Base-by-base conservation (phyloP, 2,113 vertebrate species). In the Capreolus pygargus region DNA sequence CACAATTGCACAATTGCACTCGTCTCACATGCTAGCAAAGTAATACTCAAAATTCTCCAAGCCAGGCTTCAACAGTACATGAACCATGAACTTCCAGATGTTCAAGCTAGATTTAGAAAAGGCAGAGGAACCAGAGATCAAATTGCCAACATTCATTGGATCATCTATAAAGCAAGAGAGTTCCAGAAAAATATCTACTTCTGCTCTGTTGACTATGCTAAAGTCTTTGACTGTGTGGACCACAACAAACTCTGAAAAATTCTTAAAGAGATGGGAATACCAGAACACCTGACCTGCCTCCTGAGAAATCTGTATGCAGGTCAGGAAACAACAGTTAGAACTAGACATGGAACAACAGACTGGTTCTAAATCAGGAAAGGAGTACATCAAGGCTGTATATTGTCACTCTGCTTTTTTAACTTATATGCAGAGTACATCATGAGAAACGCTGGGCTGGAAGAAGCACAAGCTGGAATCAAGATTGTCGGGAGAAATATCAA, bases 101-200 rank as follows among this genome's bases (percentile, higher is more conserved):
- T n/a, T 67, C 64, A 67, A 67, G 33, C 33, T 67, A 17, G 64
- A 2, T 67, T 67, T 67, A n/a, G 33, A 67, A 67, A 67, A 67
- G 33, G 33, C 64, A n/a, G 33, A n/a, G 33, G 33, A n/a, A 67
- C 3, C 33, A 67, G 64, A 67, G 64, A 67, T 10, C 33, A 67
- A 67, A 67, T 19, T 19, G 33, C 33, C 64, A n/a, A 19, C 16
- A 67, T 67, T 33, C 1, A 0, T 0, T 67, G 64, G 3, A 67
- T 67, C 33, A 67, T 67, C 4, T 0, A n/a, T 19, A 67, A 67
- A 67, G 33, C 64, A 67, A 67, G 16, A 67, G 8, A 67, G 7
- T n/a, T 67, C 7, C 61, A 64, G 61, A n/a, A 64, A 64, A n/a
- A 64, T 15, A 64, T 64, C 15, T n/a, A 64, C 33, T n/a, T 64